These are phyloP conservation scores for Sinosuthora webbiana DNA, from an alignment of 2,113 vertebrate genomes.

Conservation along the genomic window DNA sequence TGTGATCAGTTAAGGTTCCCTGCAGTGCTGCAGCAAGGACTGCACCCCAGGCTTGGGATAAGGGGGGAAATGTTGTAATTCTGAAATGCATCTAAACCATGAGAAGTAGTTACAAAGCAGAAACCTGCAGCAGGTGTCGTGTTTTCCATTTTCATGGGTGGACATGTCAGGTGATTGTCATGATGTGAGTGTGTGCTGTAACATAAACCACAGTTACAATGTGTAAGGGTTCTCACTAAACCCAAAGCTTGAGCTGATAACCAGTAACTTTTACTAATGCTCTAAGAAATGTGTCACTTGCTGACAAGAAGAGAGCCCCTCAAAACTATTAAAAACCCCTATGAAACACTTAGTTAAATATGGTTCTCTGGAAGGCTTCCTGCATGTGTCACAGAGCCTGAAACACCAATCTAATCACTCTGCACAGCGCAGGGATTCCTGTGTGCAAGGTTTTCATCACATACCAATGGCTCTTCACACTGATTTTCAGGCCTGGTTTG, in stretches of 20 bases:
- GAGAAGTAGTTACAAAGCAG: not conserved
- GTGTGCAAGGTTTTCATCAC: not conserved
- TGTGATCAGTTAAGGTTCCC: not conserved
- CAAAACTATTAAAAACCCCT: not conserved
- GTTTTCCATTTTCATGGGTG: not conserved
- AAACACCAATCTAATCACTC: not conserved
- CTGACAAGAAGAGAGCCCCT: not conserved
- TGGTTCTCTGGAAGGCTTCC: not conserved
- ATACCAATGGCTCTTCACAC: not conserved
- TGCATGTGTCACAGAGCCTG: not conserved
- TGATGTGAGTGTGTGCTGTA: not conserved
- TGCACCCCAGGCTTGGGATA: not conserved
- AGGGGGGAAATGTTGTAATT: not conserved
- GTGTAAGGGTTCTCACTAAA: constrained; percentile 5
- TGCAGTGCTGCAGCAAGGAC: not conserved
- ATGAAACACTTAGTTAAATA: not conserved
- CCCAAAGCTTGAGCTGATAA: not conserved
- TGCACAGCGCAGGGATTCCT: not conserved
- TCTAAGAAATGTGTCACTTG: not conserved
- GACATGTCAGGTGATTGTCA: not conserved
- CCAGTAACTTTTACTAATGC: not conserved
- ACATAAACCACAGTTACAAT: constrained; percentile 28
- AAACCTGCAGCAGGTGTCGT: not conserved
- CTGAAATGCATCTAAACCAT: not conserved
- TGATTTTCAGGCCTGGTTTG: not conserved